Base-by-base conservation (phyloP, 2,888 invertebrate genomes). In the Thelaira solivaga region DNA sequence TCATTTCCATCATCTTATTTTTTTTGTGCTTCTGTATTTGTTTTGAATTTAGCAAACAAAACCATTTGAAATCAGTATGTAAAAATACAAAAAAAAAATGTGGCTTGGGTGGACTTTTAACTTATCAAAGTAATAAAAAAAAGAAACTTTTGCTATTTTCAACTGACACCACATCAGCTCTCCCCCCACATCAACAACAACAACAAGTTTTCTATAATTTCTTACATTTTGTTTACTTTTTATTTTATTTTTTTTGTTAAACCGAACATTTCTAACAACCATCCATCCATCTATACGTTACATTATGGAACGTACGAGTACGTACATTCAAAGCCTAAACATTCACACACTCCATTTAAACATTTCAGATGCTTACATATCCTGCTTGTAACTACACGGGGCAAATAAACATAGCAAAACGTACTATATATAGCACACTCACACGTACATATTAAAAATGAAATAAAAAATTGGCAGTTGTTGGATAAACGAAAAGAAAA, bases 401-500 rank as follows among this genome's bases (percentile, higher is more conserved):
- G 29, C 41, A 29, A 29, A 29, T 29, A 59, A 22, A 62, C 61
- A 47, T 34, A 47, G 26, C 22, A 20, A 59, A 22, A 34, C 22
- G 1, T 11, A 10, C 11, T n/a, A n/a, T 36, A 47, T 4, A 47
- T 47, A 26, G 36, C 39, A 45, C 22, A 47, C 24, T 34, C 45
- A n/a, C 5, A 51, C 16, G 24, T 24, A 61, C 11, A 11, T 26
- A 34, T 55, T 39, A 51, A 76, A 67, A 76, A 72, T 78, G 74
- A 77, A 74, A 51, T 24, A 55, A 83, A 81, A 85, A 86, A 86
- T 84, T 84, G 84, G 86, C 84, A 86, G 83, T 83, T 86, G 83
- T 83, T 85, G 85, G 84, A 84, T 85, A 86, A 86, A 86, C 84
- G 84, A 86, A 84, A n/a, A n/a, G n/a, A n/a, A n/a, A n/a, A n/a